Evolutionary conservation across 2,888 invertebrate genomes (phyloP).

Genomic region (Sminthurinus aureus): DNA sequence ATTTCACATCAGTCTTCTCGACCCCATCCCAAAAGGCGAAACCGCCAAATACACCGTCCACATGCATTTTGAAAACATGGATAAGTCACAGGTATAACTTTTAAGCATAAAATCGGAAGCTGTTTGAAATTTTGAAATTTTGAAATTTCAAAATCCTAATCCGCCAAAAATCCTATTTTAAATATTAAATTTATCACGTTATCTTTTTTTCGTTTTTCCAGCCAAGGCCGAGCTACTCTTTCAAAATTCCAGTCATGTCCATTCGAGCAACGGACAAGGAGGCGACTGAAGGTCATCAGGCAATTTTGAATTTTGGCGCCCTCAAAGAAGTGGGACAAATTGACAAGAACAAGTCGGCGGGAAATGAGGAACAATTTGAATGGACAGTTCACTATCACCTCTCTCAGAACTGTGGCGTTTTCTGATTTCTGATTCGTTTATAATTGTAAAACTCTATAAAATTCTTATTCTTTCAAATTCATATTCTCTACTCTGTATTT

Average conservation of each 20-base stretch:
- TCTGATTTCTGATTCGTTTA: too few relatives aligned
- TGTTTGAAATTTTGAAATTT: too few relatives aligned
- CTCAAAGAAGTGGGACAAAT: neutral
- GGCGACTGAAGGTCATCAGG: neutral
- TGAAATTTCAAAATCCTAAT: neutral
- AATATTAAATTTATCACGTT: too few relatives aligned
- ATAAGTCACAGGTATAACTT: neutral
- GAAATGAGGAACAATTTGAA: slow-evolving; percentile 2
- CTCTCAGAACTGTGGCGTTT: neutral
- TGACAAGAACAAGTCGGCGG: neutral
- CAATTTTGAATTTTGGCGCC: neutral
- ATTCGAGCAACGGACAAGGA: neutral
- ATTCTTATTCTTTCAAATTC: too few relatives aligned
- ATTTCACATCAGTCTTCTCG: neutral
- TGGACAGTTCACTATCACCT: neutral
- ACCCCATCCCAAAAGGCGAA: neutral
- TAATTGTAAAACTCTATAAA: too few relatives aligned
- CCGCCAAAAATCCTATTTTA: too few relatives aligned
- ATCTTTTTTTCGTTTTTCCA: too few relatives aligned
- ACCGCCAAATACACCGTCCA: neutral
- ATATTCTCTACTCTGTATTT: too few relatives aligned
- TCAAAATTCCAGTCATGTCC: neutral
- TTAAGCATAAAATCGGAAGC: too few relatives aligned
- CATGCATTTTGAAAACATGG: neutral
- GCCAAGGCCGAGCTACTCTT: neutral